These are phyloP conservation scores for Anseranas semipalmata DNA, from an alignment of 2,113 vertebrate species.

Conservation along the genomic window DNA sequence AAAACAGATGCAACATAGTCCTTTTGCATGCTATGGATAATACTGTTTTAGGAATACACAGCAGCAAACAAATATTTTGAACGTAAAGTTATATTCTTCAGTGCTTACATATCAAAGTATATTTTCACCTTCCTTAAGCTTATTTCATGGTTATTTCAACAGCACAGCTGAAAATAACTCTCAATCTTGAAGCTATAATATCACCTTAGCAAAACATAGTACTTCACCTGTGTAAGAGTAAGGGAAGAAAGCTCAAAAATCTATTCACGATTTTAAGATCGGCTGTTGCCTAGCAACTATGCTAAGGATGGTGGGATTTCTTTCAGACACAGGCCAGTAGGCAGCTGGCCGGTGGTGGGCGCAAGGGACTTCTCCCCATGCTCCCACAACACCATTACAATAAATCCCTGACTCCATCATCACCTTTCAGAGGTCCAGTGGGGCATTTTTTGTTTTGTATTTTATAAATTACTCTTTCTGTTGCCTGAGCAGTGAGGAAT, in stretches of 20 bases:
- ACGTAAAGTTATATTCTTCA: neutral
- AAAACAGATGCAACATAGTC: neutral
- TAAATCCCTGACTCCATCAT: neutral
- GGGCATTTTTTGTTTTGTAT: neutral
- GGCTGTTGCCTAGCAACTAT: conserved; percentile 20
- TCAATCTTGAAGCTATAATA: neutral
- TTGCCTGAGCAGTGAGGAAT: neutral
- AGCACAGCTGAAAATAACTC: conserved; percentile 2
- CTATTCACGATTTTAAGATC: neutral
- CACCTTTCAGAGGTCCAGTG: neutral
- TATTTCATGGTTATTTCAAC: conserved; percentile 11
- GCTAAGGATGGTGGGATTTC: neutral
- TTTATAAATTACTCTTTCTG: neutral
- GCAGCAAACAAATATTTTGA: neutral
- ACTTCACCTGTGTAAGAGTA: neutral
- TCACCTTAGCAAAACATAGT: neutral
- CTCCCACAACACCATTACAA: neutral
- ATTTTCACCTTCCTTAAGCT: conserved; percentile 15
- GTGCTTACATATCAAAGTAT: neutral
- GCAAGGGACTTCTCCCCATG: neutral
- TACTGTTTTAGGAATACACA: neutral
- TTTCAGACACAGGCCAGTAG: neutral
- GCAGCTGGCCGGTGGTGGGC: neutral
- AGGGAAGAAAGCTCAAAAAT: neutral
- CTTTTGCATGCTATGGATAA: neutral